These are phyloP conservation scores for Microtus pennsylvanicus DNA, from an alignment of 2,113 vertebrate genomes.

Conservation along the genomic window DNA sequence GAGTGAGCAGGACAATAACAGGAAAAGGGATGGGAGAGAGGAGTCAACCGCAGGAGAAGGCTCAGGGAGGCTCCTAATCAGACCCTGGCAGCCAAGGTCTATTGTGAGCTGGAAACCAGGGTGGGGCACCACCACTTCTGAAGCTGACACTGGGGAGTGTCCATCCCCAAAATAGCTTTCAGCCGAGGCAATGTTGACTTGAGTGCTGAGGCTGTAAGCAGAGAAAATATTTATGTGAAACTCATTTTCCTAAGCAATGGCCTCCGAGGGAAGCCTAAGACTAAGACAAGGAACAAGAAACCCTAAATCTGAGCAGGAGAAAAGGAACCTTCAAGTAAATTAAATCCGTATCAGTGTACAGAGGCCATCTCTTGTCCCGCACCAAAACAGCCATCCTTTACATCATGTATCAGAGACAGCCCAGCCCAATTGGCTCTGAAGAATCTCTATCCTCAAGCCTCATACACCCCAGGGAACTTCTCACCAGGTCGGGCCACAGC, in stretches of 20 bases:
- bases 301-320: not conserved
- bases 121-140: not conserved
- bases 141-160: not conserved
- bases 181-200: not conserved
- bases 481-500: not conserved
- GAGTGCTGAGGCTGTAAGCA: fast-evolving
- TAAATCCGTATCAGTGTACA: no score
- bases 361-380: not conserved
- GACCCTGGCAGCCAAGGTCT: constrained; percentile 60
- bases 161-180: not conserved
- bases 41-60: constrained; percentile 67
- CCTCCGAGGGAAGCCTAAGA: not conserved
- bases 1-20: constrained; percentile 84
- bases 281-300: not conserved
- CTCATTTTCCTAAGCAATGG: not conserved
- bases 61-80: constrained; percentile 76
- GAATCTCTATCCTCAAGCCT: not conserved
- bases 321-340: not conserved
- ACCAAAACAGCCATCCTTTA: not conserved
- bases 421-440: no score
- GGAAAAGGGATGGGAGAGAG: constrained; percentile 84
- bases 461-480: not conserved
- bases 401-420: not conserved
- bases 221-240: not conserved
- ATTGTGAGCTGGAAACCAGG: constrained; percentile 47